Conservation (phyloP, 2,797 vertebrate species). For the Halcyon chelicuti region DNA sequence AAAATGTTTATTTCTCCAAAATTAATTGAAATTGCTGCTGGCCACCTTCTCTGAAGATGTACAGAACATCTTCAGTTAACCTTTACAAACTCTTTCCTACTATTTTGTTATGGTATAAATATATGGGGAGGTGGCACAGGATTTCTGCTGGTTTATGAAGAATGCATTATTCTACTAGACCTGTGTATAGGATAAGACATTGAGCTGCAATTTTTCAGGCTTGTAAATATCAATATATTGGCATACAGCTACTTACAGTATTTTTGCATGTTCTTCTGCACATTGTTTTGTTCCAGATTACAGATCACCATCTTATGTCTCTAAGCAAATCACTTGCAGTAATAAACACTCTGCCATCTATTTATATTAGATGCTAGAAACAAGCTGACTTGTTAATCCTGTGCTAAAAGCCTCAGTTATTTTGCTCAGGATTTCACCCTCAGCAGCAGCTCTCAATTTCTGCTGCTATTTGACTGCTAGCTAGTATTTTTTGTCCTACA, state of each 20-base stretch:
- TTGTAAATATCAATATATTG: background rate
- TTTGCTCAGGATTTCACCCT: background rate
- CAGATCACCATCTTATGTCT: background rate
- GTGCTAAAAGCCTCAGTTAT: background rate
- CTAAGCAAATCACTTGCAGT: background rate
- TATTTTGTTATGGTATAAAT: background rate
- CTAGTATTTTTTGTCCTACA: background rate
- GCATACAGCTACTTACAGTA: background rate
- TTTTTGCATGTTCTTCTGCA: background rate
- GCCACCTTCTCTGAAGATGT: background rate
- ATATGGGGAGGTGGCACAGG: accelerated
- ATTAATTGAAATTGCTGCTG: background rate
- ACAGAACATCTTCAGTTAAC: background rate
- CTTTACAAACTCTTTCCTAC: background rate
- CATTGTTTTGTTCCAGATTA: background rate
- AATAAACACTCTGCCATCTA: background rate
- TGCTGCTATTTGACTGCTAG: background rate
- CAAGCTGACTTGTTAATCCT: background rate
- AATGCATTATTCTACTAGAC: background rate
- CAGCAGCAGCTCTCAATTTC: background rate
- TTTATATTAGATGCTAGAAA: background rate
- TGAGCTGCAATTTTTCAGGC: background rate
- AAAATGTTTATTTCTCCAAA: background rate
- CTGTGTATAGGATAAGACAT: background rate
- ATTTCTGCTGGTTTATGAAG: background rate